Base-by-base conservation (phyloP, 2,797 vertebrate genomes). In the Rhabdomys pumilio region DNA sequence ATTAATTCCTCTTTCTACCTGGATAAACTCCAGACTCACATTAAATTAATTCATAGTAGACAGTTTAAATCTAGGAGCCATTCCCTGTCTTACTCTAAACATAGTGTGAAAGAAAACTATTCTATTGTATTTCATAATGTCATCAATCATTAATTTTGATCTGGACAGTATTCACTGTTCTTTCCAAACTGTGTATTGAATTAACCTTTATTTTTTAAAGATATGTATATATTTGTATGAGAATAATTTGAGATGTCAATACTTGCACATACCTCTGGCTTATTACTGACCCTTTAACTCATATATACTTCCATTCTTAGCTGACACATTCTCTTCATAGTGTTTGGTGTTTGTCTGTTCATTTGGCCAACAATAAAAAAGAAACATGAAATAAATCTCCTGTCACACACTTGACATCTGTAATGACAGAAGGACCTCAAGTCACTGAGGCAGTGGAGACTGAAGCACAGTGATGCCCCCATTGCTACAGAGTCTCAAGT, bases 151-250 rank as follows among this genome's bases (percentile, higher is more conserved):
- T 47, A 41, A 67, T 90, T 96, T 67, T 82, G 31, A 85, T 20
- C 38, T 92, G 90, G 13, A 63, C 6, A 38, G 0, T 4, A 84
- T 77, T 85, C 38, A 47, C 13, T 44, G 50, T 90, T 93, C 17
- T 73, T 12, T 10, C 15, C 19, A 94, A 92, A 83, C 12, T 89
- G 17, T 75, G 4, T 31, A 93, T 79, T 17, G 19, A 79, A 85
- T 82, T 96, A 77, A 31, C 14, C 44, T 69, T 91, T 90, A 91
- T 93, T 94, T 82, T 79, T 31, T 89, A 89, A 87, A 38, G 26
- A 44, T 63, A 84, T 7, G 22, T 75, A 79, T 65, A 55, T 75
- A 73, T 11, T 57, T 55, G 59, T 73, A 82, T 20, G 34, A 38
- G 41, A 72, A 63, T 72, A 77, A 80, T 67, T 87, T 94, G 6